Conservation (phyloP, 2,797 vertebrate genomes). For the Schizopygopsis malacanthus region DNA sequence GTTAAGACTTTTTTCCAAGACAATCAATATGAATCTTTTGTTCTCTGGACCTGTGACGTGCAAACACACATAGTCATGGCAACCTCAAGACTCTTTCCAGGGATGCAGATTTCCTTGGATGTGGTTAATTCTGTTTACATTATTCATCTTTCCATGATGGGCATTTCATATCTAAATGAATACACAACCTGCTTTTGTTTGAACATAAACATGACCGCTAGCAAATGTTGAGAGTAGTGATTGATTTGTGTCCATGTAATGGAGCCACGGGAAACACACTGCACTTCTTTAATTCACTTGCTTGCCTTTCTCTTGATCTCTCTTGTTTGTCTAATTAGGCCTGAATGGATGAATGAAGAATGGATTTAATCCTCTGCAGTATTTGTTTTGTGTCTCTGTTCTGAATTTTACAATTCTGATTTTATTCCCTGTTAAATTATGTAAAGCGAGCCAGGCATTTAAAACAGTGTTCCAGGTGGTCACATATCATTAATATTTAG, state of each 20-base stretch:
- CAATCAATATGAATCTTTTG: conserved; percentile 44
- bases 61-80: conserved; percentile 34
- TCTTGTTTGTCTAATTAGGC: conserved; percentile 26
- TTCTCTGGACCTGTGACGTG: conserved; percentile 1
- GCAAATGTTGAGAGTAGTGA: not conserved
- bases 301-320: conserved; percentile 3
- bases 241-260: conserved; percentile 27
- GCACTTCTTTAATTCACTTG: conserved; percentile 2
- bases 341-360: conserved; percentile 28
- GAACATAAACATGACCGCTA: not conserved
- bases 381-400: conserved; percentile 32
- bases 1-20: conserved; percentile 9
- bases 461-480: conserved; percentile 21
- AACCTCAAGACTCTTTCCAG: conserved; percentile 45
- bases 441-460: conserved; percentile 1
- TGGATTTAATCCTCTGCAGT: not conserved
- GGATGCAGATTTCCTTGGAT: conserved; percentile 37
- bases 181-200: conserved; percentile 11
- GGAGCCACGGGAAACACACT: not conserved
- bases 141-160: conserved; percentile 5
- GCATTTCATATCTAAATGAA: conserved; percentile 36
- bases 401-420: conserved; percentile 14
- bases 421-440: conserved; percentile 23
- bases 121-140: conserved; percentile 14
- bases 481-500: conserved; percentile 18